phyloP scores from a whole-genome alignment of 2,888 invertebrate species.

The Vannuccia rotundouncinata region DNA sequence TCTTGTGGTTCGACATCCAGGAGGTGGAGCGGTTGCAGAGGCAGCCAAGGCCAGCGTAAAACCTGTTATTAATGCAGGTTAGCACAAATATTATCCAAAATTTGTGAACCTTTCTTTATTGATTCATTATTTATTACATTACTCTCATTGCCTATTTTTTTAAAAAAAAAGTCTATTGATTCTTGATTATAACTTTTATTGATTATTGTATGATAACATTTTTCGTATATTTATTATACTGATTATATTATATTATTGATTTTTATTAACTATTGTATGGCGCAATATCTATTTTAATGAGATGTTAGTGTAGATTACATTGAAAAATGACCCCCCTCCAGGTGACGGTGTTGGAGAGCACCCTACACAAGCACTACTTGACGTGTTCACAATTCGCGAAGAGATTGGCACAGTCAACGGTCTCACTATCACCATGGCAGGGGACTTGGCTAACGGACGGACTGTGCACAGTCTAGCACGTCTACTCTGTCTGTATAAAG shows the following conservation, averaged over 20 bases:
- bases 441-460: conserved; percentile 91
- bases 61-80: conserved; percentile 84
- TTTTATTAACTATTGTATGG: neutral
- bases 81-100: too few relatives aligned
- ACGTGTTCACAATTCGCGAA: conserved; percentile 93
- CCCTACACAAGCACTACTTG: conserved; percentile 91
- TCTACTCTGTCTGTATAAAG: conserved; percentile 83
- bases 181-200: too few relatives aligned
- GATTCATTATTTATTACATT: neutral
- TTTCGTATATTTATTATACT: neutral
- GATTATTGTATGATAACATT: too few relatives aligned
- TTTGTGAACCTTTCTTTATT: neutral
- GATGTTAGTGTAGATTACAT: too few relatives aligned
- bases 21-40: conserved; percentile 80
- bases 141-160: too few relatives aligned
- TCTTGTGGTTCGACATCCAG: conserved; percentile 84
- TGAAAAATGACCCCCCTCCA: neutral
- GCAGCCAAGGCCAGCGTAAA: conserved; percentile 77
- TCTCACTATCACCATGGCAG: conserved; percentile 91
- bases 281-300: too few relatives aligned
- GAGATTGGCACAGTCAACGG: conserved; percentile 98
- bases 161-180: too few relatives aligned
- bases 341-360: conserved; percentile 69
- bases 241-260: neutral
- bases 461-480: conserved; percentile 94